Conservation (phyloP, 2,888 invertebrate species). For the Tuta absoluta region DNA sequence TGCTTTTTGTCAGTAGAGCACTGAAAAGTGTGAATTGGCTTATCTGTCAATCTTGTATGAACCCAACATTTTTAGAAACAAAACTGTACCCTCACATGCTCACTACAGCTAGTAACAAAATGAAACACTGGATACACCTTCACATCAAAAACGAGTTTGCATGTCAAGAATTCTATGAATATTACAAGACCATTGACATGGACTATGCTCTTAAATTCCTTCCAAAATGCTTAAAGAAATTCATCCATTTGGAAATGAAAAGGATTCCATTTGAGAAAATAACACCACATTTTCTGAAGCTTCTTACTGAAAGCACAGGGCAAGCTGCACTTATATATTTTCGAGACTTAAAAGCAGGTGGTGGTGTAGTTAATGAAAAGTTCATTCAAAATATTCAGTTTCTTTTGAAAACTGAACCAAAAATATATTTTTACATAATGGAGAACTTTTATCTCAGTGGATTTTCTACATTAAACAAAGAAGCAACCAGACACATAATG, state of each 20-base stretch:
- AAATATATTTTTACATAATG: slow-evolving; percentile 39
- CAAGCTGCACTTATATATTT: slow-evolving; percentile 50
- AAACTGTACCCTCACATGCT: slow-evolving; percentile 58
- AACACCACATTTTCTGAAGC: slow-evolving; percentile 49
- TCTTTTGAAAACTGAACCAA: slow-evolving; percentile 49
- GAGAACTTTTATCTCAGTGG: slow-evolving; percentile 35
- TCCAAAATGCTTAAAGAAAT: slow-evolving; percentile 47
- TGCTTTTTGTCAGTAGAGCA: slow-evolving; percentile 62
- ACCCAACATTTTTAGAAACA: slow-evolving; percentile 56
- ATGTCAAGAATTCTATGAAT: slow-evolving; percentile 55
- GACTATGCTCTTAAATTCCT: slow-evolving; percentile 53
- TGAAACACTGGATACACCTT: slow-evolving; percentile 54
- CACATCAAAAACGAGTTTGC: slow-evolving; percentile 46
- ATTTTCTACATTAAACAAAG: slow-evolving; percentile 32
- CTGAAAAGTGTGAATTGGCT: slow-evolving; percentile 61
- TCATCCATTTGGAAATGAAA: slow-evolving; percentile 45
- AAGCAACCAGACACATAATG: slow-evolving; percentile 39
- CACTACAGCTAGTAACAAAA: slow-evolving; percentile 53
- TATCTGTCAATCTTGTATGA: slow-evolving; percentile 49
- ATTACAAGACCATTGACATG: slow-evolving; percentile 47
- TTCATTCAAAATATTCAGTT: slow-evolving; percentile 44
- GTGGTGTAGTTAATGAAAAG: slow-evolving; percentile 31
- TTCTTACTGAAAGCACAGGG: slow-evolving; percentile 54
- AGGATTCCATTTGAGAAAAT: slow-evolving; percentile 45
- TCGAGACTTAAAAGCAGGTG: slow-evolving; percentile 42